Evolutionary conservation across 1,140 invertebrate genomes (phyloP).

Genomic region (Bathynomus jamesi): DNA sequence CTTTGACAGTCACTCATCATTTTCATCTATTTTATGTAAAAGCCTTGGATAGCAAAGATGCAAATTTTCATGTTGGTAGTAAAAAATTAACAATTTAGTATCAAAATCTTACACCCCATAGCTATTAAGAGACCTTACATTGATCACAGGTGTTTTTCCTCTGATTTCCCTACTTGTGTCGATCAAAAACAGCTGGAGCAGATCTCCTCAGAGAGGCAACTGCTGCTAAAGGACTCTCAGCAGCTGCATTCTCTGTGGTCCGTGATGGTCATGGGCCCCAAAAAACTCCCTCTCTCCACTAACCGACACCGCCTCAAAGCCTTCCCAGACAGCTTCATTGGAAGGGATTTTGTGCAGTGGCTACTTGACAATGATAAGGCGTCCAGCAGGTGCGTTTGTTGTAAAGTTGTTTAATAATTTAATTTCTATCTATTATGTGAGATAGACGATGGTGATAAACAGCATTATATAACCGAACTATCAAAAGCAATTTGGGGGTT

Average conservation of each 20-base stretch:
- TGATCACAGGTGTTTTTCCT: constrained; percentile 13
- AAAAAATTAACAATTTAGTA: too few species aligned
- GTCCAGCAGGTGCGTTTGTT: constrained; percentile 44
- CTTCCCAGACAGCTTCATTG: constrained; percentile 59
- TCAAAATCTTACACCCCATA: too few species aligned
- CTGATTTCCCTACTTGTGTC: constrained; percentile 20
- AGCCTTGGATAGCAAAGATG: too few species aligned
- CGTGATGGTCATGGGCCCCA: constrained; percentile 56
- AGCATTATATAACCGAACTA: too few species aligned
- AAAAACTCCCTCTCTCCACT: constrained; percentile 54
- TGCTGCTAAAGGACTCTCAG: constrained; percentile 60
- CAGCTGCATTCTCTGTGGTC: constrained; percentile 64
- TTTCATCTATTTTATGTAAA: too few species aligned
- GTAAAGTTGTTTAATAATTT: not conserved
- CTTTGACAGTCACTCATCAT: too few species aligned
- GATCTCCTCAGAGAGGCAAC: constrained; percentile 50
- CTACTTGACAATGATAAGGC: constrained; percentile 62
- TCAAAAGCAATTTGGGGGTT: too few species aligned
- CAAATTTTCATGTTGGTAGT: too few species aligned
- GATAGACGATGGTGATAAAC: too few species aligned
- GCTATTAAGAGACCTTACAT: too few species aligned
- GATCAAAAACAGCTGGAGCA: constrained; percentile 19
- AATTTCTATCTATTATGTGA: too few species aligned
- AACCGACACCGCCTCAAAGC: constrained; percentile 59
- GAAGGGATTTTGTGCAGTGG: constrained; percentile 68